These are phyloP conservation scores for Ciconia nigra DNA, from an alignment of 2,797 vertebrate species.

Conservation along the genomic window DNA sequence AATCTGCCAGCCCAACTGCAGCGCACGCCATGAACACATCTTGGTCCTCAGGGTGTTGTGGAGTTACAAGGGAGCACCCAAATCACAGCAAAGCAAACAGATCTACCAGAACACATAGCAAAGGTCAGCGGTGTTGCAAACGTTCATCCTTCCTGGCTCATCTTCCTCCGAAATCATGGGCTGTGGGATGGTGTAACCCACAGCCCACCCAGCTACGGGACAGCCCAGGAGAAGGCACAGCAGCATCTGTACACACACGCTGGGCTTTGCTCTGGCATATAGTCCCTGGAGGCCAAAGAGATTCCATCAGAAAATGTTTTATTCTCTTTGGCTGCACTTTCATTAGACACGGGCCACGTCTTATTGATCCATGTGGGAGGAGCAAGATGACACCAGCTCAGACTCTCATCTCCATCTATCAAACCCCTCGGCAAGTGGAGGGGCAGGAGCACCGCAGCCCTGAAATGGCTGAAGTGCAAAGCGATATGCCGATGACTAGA, in stretches of 20 bases:
- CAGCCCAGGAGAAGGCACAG: background rate
- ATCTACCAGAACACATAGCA: background rate
- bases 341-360: background rate
- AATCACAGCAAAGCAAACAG: background rate
- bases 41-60: too few relatives aligned
- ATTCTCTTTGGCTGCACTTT: background rate
- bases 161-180: rapidly evolving
- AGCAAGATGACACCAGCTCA: background rate
- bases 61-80: background rate
- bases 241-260: rapidly evolving
- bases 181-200: background rate
- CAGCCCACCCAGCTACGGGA: rapidly evolving
- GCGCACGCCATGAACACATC: background rate
- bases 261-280: background rate
- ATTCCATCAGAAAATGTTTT: background rate
- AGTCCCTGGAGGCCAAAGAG: background rate
- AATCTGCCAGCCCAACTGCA: background rate
- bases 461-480: background rate
- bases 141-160: background rate
- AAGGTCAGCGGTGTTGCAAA: background rate
- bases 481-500: rapidly evolving
- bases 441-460: background rate
- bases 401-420: background rate
- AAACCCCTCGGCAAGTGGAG: background rate
- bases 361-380: background rate